Percentiles rank a stretch among this genome's conserved stretches.
Evolutionary conservation across 2,797 vertebrate genomes (phyloP).

Genomic region (Acipenser transmontanus): DNA sequence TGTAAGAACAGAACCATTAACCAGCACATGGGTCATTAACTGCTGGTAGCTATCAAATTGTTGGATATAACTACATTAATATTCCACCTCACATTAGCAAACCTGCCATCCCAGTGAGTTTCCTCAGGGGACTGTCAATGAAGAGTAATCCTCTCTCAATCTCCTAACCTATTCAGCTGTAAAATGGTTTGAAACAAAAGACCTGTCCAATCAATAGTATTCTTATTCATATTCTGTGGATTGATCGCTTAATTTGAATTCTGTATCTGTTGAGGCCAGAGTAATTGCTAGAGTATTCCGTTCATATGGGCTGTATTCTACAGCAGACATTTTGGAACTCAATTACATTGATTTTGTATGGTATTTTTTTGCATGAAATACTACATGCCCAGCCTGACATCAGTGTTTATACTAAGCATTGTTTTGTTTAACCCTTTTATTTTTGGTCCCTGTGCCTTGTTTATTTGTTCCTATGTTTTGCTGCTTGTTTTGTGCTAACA

Average conservation of each 20-base stretch:
- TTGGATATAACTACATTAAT: neutral
- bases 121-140: neutral
- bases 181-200: neutral
- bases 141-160: neutral
- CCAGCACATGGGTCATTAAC: neutral
- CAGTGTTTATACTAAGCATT: too few relatives aligned
- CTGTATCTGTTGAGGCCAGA: neutral
- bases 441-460: too few relatives aligned
- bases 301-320: neutral
- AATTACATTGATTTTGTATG: slow-evolving; percentile 6
- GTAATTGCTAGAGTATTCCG: slow-evolving; percentile 1
- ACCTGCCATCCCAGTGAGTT: neutral
- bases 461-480: too few relatives aligned
- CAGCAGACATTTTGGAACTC: neutral
- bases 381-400: too few relatives aligned
- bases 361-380: slow-evolving; percentile 6
- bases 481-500: too few relatives aligned
- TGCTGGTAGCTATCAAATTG: neutral
- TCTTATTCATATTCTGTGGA: neutral
- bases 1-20: neutral
- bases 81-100: neutral
- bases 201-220: slow-evolving; percentile 1
- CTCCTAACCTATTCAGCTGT: slow-evolving; percentile 1
- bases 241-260: slow-evolving; percentile 7
- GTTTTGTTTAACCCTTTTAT: too few relatives aligned